Evolutionary conservation across 92 coral and sea anemone species (phyloP), one percentile per base, ranked within the genome.

Genomic region (Phenganax marumi): DNA sequence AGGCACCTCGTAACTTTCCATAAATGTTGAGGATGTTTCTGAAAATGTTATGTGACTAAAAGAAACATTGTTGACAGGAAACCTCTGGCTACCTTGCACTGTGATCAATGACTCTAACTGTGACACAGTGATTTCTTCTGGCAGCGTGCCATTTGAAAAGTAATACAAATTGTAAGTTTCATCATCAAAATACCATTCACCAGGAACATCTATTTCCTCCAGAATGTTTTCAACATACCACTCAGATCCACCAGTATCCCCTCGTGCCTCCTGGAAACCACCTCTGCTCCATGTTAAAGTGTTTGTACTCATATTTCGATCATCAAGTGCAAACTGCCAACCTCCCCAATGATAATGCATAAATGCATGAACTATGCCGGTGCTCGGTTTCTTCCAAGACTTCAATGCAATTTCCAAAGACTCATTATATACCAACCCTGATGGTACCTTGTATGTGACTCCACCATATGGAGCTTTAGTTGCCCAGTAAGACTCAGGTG

Each of bases 281-380:
- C 83, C 83, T 64, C 63, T 62, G 65, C 71, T 78, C 83, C 83
- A 78, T 14, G 57, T 78, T 53, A 78, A 26, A 2, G 72, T 61
- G 53, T 78, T 78, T 33, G 26, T 39, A 5, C 60, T 39, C 52
- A 62, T 64, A 50, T 62, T 61, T 8, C 83, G 83, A 62, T 26
- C 33, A 12, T 78, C 83, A 33, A 78, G 26, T 52, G 18, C 47
- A 64, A 78, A 78, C 70, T 78, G 83, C 83, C 83, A 78, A 22
- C 83, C 83, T 61, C 83, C 83, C 83, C 83, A 78, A 24, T 78
- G 83, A 60, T 78, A 78, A 78, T 62, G 83, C 83, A 78, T 78
- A 61, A 61, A 64, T 26, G 83, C 73, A 78, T 78, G 83, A 48
- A 78, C 72, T 19, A 64, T 78, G 49, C 83, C 83, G 2, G 72